Evolutionary conservation across 2,797 vertebrate species (phyloP).

Genomic region (Coreius guichenoti): DNA sequence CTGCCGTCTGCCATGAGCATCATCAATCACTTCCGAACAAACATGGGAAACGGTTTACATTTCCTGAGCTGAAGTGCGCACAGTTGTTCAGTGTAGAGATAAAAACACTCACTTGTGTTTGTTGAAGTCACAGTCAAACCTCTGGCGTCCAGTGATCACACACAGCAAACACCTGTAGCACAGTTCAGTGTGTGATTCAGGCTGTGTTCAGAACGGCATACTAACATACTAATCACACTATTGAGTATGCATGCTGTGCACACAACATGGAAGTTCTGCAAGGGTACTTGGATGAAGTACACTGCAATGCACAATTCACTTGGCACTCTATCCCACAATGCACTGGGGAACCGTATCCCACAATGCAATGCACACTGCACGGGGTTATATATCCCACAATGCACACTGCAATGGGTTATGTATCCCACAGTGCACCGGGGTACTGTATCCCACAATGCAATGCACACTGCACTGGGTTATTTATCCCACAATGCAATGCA

Average conservation of each 20-base stretch:
- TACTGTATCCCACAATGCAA: too few species aligned
- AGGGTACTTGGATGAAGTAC: not conserved
- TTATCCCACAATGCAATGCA: too few species aligned
- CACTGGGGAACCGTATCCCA: not conserved
- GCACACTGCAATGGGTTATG: not conserved
- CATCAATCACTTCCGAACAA: slow-evolving; percentile 52
- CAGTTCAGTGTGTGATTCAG: too few species aligned
- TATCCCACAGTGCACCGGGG: too few species aligned
- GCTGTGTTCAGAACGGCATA: not conserved
- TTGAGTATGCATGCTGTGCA: not conserved
- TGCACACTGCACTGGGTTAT: too few species aligned
- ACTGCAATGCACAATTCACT: not conserved
- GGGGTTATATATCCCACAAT: not conserved
- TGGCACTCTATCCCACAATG: not conserved
- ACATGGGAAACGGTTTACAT: slow-evolving; percentile 49
- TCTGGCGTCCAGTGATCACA: slow-evolving; percentile 25
- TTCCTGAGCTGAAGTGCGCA: slow-evolving; percentile 7
- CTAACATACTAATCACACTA: not conserved
- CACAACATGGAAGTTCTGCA: not conserved
- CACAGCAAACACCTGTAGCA: not conserved
- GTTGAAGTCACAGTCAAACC: not conserved
- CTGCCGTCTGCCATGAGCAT: slow-evolving; percentile 9
- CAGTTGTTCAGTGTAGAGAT: not conserved
- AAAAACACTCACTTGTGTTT: not conserved
- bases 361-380: not conserved